Percentiles rank a stretch among this genome's conserved stretches.
These are phyloP conservation scores for Brienomyrus longianalis DNA, from an alignment of 2,113 vertebrate species.

Conservation along the genomic window DNA sequence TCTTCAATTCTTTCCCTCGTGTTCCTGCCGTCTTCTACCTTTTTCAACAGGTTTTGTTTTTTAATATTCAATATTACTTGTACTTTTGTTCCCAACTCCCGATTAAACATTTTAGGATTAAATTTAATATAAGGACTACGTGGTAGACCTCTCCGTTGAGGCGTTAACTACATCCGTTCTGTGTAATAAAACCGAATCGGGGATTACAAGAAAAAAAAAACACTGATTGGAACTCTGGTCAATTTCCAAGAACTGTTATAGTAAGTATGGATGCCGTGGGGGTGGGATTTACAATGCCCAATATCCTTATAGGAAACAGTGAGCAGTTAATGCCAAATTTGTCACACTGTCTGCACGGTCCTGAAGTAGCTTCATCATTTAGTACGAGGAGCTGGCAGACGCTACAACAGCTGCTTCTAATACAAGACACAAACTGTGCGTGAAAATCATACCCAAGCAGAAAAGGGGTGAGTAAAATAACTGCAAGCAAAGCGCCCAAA, in stretches of 20 bases:
- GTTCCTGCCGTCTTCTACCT: background rate
- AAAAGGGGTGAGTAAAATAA: background rate
- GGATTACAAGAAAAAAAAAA: background rate
- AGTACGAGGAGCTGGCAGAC: background rate
- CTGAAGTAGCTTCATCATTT: conserved; percentile 21
- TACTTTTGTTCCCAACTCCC: background rate
- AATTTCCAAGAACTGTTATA: background rate
- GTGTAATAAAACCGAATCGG: background rate
- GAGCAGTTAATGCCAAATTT: background rate
- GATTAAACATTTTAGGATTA: background rate
- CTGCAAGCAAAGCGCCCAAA: background rate
- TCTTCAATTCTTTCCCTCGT: background rate
- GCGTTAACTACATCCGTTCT: background rate
- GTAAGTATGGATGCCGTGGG: background rate
- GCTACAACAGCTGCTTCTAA: conserved; percentile 44
- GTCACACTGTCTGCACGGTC: background rate
- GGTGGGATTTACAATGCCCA: background rate
- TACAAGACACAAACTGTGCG: conserved; percentile 21
- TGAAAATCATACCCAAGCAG: background rate
- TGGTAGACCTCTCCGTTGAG: background rate
- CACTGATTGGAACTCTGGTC: background rate
- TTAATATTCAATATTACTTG: background rate
- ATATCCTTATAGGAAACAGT: background rate
- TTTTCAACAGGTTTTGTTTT: background rate
- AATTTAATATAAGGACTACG: background rate